phyloP scores from a whole-genome alignment of 92 coral and sea anemone genomes.

The Bergia sp. region DNA sequence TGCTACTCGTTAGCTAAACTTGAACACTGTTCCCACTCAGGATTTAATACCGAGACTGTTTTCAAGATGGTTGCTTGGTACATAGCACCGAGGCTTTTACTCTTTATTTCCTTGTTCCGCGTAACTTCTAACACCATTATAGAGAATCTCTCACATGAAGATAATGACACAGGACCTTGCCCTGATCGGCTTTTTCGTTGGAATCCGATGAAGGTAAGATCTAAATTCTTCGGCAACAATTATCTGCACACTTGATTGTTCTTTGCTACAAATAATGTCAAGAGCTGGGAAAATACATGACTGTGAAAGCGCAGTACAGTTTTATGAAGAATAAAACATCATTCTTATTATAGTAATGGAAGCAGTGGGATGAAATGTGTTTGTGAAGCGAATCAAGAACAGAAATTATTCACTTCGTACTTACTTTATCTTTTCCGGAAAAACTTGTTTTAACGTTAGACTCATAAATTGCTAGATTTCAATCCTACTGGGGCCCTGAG shows the following conservation, averaged over 20 bases:
- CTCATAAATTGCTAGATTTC: too few species aligned
- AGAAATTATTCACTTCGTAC: too few species aligned
- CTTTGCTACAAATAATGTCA: not conserved
- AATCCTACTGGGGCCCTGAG: too few species aligned
- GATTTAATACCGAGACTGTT: not conserved
- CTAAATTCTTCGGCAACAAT: too few species aligned
- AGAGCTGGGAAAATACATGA: not conserved
- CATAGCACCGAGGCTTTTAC: not conserved
- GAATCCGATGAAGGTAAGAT: conserved; percentile 90
- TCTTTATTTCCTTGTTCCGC: not conserved
- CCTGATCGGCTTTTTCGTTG: conserved; percentile 75
- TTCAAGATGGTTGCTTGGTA: not conserved
- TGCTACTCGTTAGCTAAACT: not conserved
- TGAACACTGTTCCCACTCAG: not conserved
- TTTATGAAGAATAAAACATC: not conserved
- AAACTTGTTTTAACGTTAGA: too few species aligned
- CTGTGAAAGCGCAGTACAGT: not conserved
- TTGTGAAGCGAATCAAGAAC: too few species aligned
- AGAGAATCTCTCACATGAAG: not conserved
- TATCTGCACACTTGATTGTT: not conserved
- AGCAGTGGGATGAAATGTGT: too few species aligned
- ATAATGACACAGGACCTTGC: conserved; percentile 19
- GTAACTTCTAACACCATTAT: not conserved
- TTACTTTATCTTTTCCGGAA: too few species aligned
- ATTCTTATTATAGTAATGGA: not conserved